Evolutionary conservation across 2,113 vertebrate species (phyloP).

Genomic region (Dolichallabes microphthalmus): DNA sequence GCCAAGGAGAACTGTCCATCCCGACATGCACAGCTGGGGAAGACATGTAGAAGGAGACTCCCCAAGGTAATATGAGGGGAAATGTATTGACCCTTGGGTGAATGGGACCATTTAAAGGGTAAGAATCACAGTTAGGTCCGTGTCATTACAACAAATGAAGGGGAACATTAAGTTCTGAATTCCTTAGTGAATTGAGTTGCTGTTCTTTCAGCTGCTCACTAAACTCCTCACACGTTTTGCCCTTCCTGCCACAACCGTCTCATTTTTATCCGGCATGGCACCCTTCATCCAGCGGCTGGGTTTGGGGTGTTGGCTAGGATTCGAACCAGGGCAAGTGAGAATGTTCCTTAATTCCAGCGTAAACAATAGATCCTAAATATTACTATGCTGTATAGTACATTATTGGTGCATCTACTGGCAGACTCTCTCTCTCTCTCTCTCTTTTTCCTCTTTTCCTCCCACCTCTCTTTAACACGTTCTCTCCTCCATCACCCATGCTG

Average conservation of each 20-base stretch:
- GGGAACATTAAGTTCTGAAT: not conserved
- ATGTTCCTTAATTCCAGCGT: not conserved
- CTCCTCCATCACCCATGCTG: slow-evolving; percentile 43
- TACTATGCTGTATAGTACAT: not conserved
- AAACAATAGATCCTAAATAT: not conserved
- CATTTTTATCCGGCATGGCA: no score
- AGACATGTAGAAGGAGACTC: not conserved
- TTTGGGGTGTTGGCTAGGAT: no score
- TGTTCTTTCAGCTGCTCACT: no score
- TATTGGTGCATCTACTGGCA: not conserved
- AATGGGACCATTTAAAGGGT: not conserved
- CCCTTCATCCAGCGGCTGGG: no score
- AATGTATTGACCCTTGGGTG: not conserved
- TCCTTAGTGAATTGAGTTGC: no score
- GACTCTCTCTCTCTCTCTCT: slow-evolving; percentile 12
- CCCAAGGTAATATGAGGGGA: not conserved
- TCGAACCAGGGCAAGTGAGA: no score
- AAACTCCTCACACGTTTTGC: no score
- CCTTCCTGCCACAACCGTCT: no score
- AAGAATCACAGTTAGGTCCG: not conserved
- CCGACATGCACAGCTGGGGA: not conserved
- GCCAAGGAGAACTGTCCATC: not conserved
- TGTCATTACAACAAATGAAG: not conserved
- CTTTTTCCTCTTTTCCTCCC: slow-evolving; percentile 22
- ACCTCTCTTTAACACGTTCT: slow-evolving; percentile 14